Conservation (phyloP, 2,797 vertebrate genomes). For the Phoebastria nigripes region DNA sequence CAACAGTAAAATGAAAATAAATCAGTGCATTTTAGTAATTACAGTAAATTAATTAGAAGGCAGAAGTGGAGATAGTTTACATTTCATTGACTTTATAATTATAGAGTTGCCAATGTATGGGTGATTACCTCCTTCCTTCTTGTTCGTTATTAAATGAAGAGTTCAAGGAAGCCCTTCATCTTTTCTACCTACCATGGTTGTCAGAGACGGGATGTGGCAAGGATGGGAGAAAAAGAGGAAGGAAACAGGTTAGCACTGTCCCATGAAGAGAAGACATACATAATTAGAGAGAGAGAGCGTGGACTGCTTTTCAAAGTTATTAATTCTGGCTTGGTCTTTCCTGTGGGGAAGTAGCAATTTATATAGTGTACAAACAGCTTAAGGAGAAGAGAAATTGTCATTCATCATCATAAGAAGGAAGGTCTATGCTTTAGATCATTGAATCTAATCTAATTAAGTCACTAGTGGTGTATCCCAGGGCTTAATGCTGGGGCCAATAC, state of each 20-base stretch:
- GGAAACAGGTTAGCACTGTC: background rate
- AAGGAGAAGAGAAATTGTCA: background rate
- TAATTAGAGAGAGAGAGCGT: conserved; percentile 16
- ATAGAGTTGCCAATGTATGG: background rate
- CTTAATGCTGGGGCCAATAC: background rate
- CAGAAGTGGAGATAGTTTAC: conserved; percentile 11
- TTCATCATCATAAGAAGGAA: background rate
- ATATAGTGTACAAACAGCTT: background rate
- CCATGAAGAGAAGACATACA: background rate
- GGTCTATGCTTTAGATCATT: background rate
- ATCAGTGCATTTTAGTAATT: conserved; percentile 1
- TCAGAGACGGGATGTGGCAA: background rate
- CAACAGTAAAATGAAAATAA: background rate
- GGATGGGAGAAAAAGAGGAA: background rate
- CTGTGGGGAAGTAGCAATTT: background rate
- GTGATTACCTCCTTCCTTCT: conserved; percentile 18
- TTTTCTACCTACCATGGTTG: background rate
- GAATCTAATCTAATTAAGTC: background rate
- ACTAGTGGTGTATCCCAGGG: background rate
- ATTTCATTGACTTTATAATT: conserved; percentile 50
- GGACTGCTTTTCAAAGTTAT: background rate
- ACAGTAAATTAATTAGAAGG: conserved; percentile 34
- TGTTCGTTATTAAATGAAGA: background rate
- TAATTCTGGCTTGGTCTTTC: background rate
- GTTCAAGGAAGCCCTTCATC: conserved; percentile 1